phyloP scores from a whole-genome alignment of 2,888 invertebrate genomes.

The Villa cingulata region DNA sequence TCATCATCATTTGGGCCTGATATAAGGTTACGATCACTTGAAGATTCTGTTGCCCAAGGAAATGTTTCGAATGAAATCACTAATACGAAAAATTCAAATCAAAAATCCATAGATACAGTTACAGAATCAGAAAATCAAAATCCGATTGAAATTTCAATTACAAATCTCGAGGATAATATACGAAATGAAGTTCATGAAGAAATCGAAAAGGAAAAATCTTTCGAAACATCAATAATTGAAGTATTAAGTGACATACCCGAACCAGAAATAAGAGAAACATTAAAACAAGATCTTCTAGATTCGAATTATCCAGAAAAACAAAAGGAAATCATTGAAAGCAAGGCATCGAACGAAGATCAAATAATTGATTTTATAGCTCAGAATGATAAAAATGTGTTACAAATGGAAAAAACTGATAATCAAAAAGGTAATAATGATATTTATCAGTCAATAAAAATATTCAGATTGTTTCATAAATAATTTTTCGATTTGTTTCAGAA shows the following conservation, averaged over 20 bases:
- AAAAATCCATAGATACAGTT: too few relatives aligned
- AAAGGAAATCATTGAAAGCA: neutral
- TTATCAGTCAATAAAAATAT: too few relatives aligned
- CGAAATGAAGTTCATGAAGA: conserved; percentile 23
- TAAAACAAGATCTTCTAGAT: conserved; percentile 12
- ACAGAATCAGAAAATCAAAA: too few relatives aligned
- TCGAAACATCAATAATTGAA: conserved; percentile 11
- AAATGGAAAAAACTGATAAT: too few relatives aligned
- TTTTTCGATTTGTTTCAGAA: too few relatives aligned
- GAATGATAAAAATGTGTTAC: too few relatives aligned
- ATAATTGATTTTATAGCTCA: too few relatives aligned
- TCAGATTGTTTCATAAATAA: too few relatives aligned
- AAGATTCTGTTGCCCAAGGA: neutral
- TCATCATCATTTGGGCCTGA: neutral
- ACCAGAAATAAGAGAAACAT: conserved; percentile 13
- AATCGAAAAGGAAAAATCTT: conserved; percentile 17
- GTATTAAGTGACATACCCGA: conserved; percentile 15
- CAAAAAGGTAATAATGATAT: too few relatives aligned
- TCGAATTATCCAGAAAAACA: conserved; percentile 5
- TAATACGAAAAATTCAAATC: too few relatives aligned
- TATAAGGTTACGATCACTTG: neutral
- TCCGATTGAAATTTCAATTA: too few relatives aligned
- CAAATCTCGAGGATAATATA: conserved; percentile 20
- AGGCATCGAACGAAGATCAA: too few relatives aligned
- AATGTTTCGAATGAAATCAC: neutral